Evolutionary conservation across 2,888 invertebrate genomes (phyloP).

Genomic region (Ectobius pallidus): DNA sequence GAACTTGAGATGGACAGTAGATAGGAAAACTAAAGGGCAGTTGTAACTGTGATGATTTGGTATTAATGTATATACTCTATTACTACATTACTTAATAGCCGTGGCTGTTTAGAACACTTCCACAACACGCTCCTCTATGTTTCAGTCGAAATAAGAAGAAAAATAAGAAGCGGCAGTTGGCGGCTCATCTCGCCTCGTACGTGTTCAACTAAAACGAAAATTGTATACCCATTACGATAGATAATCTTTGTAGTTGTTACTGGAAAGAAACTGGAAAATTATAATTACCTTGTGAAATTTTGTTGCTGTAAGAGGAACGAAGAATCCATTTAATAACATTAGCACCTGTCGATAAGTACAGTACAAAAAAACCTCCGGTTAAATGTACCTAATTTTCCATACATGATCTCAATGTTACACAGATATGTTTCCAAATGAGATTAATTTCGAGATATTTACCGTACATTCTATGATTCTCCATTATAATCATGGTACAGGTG

Average conservation of each 20-base stretch:
- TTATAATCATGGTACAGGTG: not conserved
- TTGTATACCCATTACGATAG: not conserved
- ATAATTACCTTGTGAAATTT: not conserved
- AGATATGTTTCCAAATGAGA: not conserved
- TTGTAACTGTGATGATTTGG: too few species aligned
- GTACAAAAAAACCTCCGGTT: too few species aligned
- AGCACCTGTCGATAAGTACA: slow-evolving; percentile 2
- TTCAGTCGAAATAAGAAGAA: too few species aligned
- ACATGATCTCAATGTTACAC: not conserved
- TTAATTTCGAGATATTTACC: not conserved
- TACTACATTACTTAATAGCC: not conserved
- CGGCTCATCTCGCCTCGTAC: not conserved
- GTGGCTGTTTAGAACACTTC: too few species aligned
- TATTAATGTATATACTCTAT: not conserved
- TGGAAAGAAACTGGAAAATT: not conserved
- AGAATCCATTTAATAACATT: slow-evolving; percentile 10
- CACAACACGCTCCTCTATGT: too few species aligned
- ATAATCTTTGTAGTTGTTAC: not conserved
- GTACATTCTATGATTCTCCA: not conserved
- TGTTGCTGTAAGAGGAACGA: not conserved
- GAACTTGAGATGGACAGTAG: too few species aligned
- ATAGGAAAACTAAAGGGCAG: too few species aligned
- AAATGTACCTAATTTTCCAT: not conserved
- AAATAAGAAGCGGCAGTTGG: too few species aligned
- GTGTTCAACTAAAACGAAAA: not conserved